Conservation (phyloP, 2,113 vertebrate species). For the Mesembrinibis cayennensis region DNA sequence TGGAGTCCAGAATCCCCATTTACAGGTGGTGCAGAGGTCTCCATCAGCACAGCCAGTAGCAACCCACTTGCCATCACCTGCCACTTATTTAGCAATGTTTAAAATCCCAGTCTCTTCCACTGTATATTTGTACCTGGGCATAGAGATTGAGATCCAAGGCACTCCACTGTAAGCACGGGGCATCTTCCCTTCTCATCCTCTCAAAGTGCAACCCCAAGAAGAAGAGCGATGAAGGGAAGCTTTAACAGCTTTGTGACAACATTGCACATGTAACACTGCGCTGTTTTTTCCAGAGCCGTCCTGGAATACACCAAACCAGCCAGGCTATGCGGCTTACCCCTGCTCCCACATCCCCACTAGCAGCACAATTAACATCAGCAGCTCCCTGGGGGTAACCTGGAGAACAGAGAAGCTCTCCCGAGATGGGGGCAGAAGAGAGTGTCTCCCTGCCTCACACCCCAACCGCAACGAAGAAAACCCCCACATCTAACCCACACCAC, state of each 20-base stretch:
- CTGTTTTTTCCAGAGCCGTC: background rate
- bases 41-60: background rate
- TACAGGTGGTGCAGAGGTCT: background rate
- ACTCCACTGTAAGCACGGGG: background rate
- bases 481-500: background rate
- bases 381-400: background rate
- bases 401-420: background rate
- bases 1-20: background rate
- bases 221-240: background rate
- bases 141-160: background rate
- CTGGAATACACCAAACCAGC: background rate
- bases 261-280: background rate
- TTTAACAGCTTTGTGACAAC: background rate
- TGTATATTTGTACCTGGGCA: background rate
- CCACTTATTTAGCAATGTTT: background rate
- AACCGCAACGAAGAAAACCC: background rate
- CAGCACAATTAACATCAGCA: background rate
- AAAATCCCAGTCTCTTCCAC: background rate
- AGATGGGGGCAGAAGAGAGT: background rate
- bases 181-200: background rate
- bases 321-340: background rate
- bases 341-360: background rate
- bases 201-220: background rate
- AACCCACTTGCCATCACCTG: background rate
- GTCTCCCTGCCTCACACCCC: background rate